Evolutionary conservation across 2,888 invertebrate species (phyloP), one percentile per base, ranked within the genome.

Genomic region (Hanleya hanleyi): DNA sequence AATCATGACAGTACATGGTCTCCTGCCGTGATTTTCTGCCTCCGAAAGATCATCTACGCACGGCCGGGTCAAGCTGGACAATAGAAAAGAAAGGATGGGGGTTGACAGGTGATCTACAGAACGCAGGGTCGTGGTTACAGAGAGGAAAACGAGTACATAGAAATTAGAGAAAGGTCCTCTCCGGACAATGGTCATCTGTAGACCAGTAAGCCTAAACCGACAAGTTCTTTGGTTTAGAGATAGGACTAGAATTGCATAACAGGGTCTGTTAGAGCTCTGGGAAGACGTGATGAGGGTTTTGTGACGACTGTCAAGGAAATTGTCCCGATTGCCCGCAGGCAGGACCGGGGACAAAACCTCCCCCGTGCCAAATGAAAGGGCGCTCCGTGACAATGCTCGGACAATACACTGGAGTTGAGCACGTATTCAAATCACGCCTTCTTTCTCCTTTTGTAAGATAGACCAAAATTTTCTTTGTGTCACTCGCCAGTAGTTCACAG

Each of bases 361-460:
- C 32, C 32, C 29, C 57, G 12, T 57, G 57, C 57, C 57, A 57
- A 57, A 22, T 57, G 57, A 57, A 29, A 57, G 57, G 29, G 57
- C 29, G 57, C 29, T 32, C 57, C 57, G 22, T 57, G 12, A 57
- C 29, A 22, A 57, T 57, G 26, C 26, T 26, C 29, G 12, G 29
- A 57, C 57, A 57, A 57, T 57, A 29, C n/a, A 32, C 7, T 4
- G 57, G 57, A 26, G 3, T 15, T 15, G 26, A 32, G 57, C 57
- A 57, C 57, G 57, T 29, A 57, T 57, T 57, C 57, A 57, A 57
- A 57, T 57, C 57, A 57, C 57, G 57, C 57, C 57, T 29, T 32
- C 57, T 57, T 57, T 57, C 57, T 57, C 57, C 57, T 29, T 57
- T 57, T 57, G 57, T 57, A 57, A 57, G 57, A 57, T 26, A 57